Base-by-base conservation (phyloP, 2,888 invertebrate genomes). In the Calameuta filiformis region DNA sequence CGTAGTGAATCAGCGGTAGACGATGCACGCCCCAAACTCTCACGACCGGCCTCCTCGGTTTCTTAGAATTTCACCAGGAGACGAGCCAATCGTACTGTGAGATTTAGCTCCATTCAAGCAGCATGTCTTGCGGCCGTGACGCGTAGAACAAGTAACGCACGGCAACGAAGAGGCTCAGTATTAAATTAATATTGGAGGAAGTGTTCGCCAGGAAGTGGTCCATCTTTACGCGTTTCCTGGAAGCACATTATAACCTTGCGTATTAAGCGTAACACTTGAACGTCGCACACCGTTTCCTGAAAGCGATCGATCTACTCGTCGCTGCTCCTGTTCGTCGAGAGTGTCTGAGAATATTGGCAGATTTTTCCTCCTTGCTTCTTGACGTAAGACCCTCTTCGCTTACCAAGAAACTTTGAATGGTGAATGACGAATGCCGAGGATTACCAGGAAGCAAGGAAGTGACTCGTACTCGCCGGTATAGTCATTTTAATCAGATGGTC, bases 1-100 rank as follows among this genome's bases (percentile, higher is more conserved):
- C 76, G 73, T 79, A 80, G 84, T 89, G 89, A 89, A 85, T 89
- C 89, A 89, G 86, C 89, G 85, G 80, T 87, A 83, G 87, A 82
- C 87, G 86, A 88, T 88, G 86, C 85, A 85, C 84, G 83, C 84
- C 83, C 80, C 79, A 78, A 80, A 82, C 78, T 79, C 40, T 40
- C 73, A 81, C 80, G 81, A 79, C 81, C 81, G 78, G 77, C 79
- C 78, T 79, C 81, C 76, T 82, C 75, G 75, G 77, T 81, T 86
- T 85, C 81, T 79, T 81, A 85, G 86, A 86, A 83, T 79, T 79
- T 80, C 83, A 85, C 83, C 83, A 83, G 79, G 15, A 23, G 40
- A 40, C 15, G 40, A 40, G 81, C 85, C 86, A 85, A 86, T 85
- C 79, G 82, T 78, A 75, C 74, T 75, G 73, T 74, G 77, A 75